Percentiles rank a stretch among this genome's conserved stretches.
phyloP scores from a whole-genome alignment of 1,140 invertebrate species.

The Gerris buenoi region DNA sequence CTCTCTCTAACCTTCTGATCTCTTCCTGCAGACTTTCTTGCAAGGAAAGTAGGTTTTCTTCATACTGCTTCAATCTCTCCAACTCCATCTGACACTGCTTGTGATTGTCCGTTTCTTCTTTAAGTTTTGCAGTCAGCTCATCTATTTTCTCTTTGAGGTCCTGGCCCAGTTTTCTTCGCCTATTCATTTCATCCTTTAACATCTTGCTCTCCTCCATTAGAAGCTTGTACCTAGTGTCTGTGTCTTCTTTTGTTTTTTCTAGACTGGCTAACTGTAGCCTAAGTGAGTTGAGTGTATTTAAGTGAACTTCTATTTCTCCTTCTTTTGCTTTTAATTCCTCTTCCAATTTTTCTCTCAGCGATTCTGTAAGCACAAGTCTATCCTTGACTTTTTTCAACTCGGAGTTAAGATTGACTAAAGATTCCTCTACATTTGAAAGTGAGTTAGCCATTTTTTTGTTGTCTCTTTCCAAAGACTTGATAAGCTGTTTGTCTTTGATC shows the following conservation, averaged over 20 bases:
- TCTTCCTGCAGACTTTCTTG: background rate
- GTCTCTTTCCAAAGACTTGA: conserved; percentile 4
- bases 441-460: background rate
- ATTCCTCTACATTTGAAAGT: background rate
- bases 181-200: conserved; percentile 10
- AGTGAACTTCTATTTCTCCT: conserved; percentile 1
- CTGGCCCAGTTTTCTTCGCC: background rate
- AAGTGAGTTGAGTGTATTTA: conserved; percentile 1
- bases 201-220: background rate
- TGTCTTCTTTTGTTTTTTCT: background rate
- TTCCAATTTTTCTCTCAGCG: conserved; percentile 2
- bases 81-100: conserved; percentile 5
- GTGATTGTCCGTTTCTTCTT: background rate
- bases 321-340: conserved; percentile 3
- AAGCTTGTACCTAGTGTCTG: background rate
- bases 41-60: background rate
- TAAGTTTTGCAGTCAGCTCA: background rate
- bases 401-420: background rate
- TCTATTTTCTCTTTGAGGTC: conserved; percentile 3
- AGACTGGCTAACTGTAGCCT: conserved; percentile 2
- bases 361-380: background rate
- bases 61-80: background rate
- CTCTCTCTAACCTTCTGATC: conserved; percentile 4
- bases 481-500: background rate
- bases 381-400: conserved; percentile 4